These are phyloP conservation scores for Styela clava DNA, from an alignment of 23 tunicate species.

Conservation along the genomic window DNA sequence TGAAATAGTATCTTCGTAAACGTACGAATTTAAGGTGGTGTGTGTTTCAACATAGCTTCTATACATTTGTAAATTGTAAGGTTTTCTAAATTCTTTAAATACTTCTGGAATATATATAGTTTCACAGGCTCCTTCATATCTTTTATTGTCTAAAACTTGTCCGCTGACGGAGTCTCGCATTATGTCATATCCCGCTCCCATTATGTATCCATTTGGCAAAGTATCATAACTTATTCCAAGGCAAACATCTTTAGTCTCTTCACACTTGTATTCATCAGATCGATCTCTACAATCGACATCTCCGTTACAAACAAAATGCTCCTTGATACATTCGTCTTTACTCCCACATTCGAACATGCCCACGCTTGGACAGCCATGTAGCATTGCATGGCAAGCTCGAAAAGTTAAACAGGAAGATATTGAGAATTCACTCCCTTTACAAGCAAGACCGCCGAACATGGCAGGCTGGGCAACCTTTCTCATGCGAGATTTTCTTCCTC, in stretches of 20 bases:
- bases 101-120: constrained; percentile 11
- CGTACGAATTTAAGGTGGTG: constrained; percentile 7
- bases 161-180: constrained; percentile 18
- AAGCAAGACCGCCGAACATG: constrained; percentile 3
- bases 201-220: constrained; percentile 17
- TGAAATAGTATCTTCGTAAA: constrained; percentile 17
- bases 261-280: constrained; percentile 19
- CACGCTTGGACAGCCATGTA: neutral
- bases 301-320: constrained; percentile 12
- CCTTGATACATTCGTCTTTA: constrained; percentile 16
- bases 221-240: neutral
- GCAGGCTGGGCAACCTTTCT: constrained; percentile 19
- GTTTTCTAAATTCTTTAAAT: constrained; percentile 12
- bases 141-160: constrained; percentile 14
- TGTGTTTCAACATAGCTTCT: constrained; percentile 7
- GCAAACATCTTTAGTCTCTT: neutral
- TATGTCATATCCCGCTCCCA: constrained; percentile 27
- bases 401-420: neutral
- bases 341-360: neutral
- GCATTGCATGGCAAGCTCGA: neutral
- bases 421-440: constrained; percentile 19
- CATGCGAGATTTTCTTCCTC: neutral
- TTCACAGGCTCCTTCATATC: constrained; percentile 9
- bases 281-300: constrained; percentile 29
- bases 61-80: constrained; percentile 28